Evolutionary conservation across 2,113 vertebrate species (phyloP).

Genomic region (Ptilonorhynchus violaceus): DNA sequence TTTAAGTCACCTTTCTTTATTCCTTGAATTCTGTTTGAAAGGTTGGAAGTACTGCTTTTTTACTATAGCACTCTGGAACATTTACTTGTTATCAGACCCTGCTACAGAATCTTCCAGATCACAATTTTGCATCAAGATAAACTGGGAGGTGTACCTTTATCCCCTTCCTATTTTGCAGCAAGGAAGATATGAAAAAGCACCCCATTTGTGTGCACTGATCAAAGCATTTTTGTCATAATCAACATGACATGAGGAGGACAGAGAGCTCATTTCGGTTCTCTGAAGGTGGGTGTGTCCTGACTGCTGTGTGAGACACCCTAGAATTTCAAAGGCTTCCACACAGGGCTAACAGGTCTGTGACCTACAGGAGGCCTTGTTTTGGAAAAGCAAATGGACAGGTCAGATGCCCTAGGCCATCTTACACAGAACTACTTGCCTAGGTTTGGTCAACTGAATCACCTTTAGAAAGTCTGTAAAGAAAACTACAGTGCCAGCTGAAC

Average conservation of each 20-base stretch:
- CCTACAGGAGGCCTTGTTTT: background rate
- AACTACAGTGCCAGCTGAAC: background rate
- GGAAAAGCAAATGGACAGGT: background rate
- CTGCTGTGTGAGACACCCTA: background rate
- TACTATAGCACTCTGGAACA: background rate
- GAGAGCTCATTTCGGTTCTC: background rate
- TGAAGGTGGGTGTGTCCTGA: background rate
- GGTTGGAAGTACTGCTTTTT: background rate
- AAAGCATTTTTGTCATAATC: background rate
- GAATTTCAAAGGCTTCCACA: background rate
- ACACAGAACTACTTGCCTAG: background rate
- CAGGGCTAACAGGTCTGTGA: background rate
- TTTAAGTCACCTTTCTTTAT: background rate
- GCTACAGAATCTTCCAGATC: background rate
- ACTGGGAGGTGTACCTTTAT: background rate
- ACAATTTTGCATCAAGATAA: background rate
- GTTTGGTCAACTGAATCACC: background rate
- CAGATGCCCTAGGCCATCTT: background rate
- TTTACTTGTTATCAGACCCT: background rate
- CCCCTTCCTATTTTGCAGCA: background rate
- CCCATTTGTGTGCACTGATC: accelerated
- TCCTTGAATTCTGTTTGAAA: background rate
- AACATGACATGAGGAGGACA: background rate
- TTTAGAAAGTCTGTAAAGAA: background rate
- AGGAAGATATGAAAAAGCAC: background rate